These are phyloP conservation scores for Phoebastria nigripes DNA, from an alignment of 2,797 vertebrate species.

Conservation along the genomic window DNA sequence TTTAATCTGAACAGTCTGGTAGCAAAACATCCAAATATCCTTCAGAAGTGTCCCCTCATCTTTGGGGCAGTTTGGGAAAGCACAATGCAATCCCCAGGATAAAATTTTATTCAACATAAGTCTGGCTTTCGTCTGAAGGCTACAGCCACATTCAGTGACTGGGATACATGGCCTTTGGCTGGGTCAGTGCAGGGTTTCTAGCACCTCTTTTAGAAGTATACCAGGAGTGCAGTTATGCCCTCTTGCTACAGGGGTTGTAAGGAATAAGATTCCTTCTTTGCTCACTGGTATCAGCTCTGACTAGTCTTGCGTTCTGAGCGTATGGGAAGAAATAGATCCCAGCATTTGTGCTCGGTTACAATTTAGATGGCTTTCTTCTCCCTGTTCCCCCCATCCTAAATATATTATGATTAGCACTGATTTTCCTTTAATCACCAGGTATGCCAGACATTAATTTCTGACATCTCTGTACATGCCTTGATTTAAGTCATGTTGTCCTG, in stretches of 20 bases:
- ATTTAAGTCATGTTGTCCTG: not conserved
- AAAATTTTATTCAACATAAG: not conserved
- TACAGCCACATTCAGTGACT: not conserved
- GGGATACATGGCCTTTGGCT: not conserved
- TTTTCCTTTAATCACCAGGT: not conserved
- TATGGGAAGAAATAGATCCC: not conserved
- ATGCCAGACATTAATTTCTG: not conserved
- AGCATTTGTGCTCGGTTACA: not conserved
- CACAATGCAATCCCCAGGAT: not conserved
- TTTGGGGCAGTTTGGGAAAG: not conserved
- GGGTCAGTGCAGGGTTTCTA: not conserved
- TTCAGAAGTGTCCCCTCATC: not conserved
- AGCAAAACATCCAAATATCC: not conserved
- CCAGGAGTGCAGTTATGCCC: not conserved
- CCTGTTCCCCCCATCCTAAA: not conserved
- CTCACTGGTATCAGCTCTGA: not conserved
- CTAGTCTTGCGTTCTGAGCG: rapidly evolving
- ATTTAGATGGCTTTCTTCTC: not conserved
- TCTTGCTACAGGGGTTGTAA: not conserved
- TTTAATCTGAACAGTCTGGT: not conserved
- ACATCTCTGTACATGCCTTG: not conserved
- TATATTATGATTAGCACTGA: not conserved
- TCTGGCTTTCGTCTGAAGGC: not conserved
- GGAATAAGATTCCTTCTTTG: not conserved
- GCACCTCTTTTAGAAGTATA: not conserved